These are phyloP conservation scores for Ceratosolen solmsi DNA, from an alignment of 1,140 invertebrate genomes.

Conservation along the genomic window DNA sequence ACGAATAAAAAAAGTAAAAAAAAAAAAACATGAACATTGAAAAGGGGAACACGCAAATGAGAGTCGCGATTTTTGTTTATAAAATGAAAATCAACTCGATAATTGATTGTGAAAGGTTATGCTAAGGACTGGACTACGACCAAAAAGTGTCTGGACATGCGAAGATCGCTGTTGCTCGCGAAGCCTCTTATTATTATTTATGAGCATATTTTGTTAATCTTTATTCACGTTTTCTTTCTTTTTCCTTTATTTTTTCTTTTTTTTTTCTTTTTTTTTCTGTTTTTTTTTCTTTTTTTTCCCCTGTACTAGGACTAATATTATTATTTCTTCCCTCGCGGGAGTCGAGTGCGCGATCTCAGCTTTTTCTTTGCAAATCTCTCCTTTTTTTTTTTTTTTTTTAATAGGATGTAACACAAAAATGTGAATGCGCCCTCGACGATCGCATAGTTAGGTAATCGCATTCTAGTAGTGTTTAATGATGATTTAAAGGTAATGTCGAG, in stretches of 20 bases:
- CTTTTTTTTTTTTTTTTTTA: conserved; percentile 34
- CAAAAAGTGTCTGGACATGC: conserved; percentile 58
- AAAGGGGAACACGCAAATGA: conserved; percentile 46
- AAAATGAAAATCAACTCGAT: conserved; percentile 47
- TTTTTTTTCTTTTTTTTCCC: too few relatives aligned
- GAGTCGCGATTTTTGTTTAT: conserved; percentile 42
- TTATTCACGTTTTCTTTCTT: conserved; percentile 68
- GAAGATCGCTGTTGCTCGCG: conserved; percentile 69
- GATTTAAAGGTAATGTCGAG: conserved; percentile 34
- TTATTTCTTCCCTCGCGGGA: conserved; percentile 59
- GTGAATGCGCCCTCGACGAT: conserved; percentile 48
- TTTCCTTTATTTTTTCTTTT: too few relatives aligned
- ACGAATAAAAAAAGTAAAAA: conserved; percentile 38
- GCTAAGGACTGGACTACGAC: conserved; percentile 53
- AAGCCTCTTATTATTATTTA: conserved; percentile 66
- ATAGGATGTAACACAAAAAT: not conserved
- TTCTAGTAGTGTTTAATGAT: conserved; percentile 53
- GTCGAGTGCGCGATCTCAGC: conserved; percentile 50
- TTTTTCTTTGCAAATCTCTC: conserved; percentile 50
- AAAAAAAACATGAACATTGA: conserved; percentile 44
- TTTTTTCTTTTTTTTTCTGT: too few relatives aligned
- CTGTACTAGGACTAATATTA: conserved; percentile 61
- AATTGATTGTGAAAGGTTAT: conserved; percentile 52
- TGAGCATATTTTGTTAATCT: conserved; percentile 72
- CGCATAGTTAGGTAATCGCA: conserved; percentile 50